phyloP scores from a whole-genome alignment of 2,888 invertebrate genomes.

The Xanthia togata region DNA sequence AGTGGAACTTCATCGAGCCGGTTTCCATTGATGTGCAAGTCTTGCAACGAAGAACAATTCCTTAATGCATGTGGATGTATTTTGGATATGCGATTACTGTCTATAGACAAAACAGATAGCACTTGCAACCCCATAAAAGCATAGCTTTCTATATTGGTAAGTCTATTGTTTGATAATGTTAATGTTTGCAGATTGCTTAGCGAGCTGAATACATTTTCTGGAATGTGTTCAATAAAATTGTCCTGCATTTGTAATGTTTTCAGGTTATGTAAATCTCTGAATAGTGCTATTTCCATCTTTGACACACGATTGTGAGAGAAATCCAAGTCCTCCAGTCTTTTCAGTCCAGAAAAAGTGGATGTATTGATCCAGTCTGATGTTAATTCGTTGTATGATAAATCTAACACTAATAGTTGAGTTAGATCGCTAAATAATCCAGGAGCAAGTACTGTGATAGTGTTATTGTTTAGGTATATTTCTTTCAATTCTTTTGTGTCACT shows the following conservation, averaged over 20 bases:
- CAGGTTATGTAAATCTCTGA: slow-evolving; percentile 94
- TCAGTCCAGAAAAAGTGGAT: slow-evolving; percentile 94
- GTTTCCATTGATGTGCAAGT: slow-evolving; percentile 95
- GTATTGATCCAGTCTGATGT: slow-evolving; percentile 96
- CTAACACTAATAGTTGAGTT: slow-evolving; percentile 93
- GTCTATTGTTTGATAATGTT: slow-evolving; percentile 94
- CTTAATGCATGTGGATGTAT: slow-evolving; percentile 94
- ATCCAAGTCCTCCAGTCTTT: slow-evolving; percentile 94
- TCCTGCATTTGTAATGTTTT: slow-evolving; percentile 95
- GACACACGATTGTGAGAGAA: slow-evolving; percentile 94
- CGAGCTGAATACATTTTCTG: slow-evolving; percentile 94
- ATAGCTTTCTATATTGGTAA: slow-evolving; percentile 93
- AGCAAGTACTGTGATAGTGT: slow-evolving; percentile 94
- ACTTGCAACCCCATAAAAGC: slow-evolving; percentile 94
- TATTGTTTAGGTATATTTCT: slow-evolving; percentile 95
- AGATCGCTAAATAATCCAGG: slow-evolving; percentile 95
- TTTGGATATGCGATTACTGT: slow-evolving; percentile 94
- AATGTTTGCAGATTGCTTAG: slow-evolving; percentile 95
- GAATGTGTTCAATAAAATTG: slow-evolving; percentile 94
- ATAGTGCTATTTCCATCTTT: slow-evolving; percentile 94
- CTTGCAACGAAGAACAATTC: slow-evolving; percentile 95
- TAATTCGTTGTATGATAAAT: slow-evolving; percentile 94
- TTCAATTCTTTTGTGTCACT: slow-evolving; percentile 94
- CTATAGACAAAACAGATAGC: slow-evolving; percentile 94
- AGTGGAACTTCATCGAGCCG: slow-evolving; percentile 94